phyloP scores from a whole-genome alignment of 1,140 invertebrate genomes.

The Chrysopa pallens region DNA sequence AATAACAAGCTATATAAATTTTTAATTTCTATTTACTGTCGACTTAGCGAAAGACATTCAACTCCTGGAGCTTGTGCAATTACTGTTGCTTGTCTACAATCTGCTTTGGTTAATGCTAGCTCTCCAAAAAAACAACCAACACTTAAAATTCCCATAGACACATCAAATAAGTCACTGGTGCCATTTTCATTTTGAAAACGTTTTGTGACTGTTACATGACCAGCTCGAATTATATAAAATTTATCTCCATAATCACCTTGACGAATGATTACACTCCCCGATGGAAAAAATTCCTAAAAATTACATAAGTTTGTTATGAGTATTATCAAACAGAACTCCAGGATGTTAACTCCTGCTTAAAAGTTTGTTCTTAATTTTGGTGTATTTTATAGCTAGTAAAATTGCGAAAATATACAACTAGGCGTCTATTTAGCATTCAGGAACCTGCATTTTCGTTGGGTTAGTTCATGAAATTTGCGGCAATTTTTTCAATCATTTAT shows the following conservation, averaged over 20 bases:
- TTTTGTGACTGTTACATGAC: constrained; percentile 62
- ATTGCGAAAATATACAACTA: too few relatives aligned
- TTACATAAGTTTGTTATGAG: too few relatives aligned
- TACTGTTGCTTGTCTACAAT: constrained; percentile 69
- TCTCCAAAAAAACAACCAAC: constrained; percentile 65
- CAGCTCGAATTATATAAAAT: constrained; percentile 88
- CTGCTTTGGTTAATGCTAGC: constrained; percentile 59
- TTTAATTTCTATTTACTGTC: too few relatives aligned
- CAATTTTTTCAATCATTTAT: too few relatives aligned
- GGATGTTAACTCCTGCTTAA: too few relatives aligned
- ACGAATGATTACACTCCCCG: constrained; percentile 68
- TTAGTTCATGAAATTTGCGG: too few relatives aligned
- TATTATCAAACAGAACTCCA: too few relatives aligned
- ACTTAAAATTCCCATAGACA: constrained; percentile 31
- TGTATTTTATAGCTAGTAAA: too few relatives aligned
- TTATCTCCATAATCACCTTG: constrained; percentile 73
- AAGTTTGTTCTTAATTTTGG: too few relatives aligned
- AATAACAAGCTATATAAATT: too few relatives aligned
- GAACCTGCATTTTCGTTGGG: too few relatives aligned
- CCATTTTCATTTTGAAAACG: constrained; percentile 28
- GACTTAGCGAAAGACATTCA: constrained; percentile 71
- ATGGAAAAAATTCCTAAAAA: constrained; percentile 63
- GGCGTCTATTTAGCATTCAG: too few relatives aligned
- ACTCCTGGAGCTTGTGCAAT: constrained; percentile 68
- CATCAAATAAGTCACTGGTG: constrained; percentile 29